Conservation (phyloP, 1,140 invertebrate genomes). For the Drosophila obscura region DNA sequence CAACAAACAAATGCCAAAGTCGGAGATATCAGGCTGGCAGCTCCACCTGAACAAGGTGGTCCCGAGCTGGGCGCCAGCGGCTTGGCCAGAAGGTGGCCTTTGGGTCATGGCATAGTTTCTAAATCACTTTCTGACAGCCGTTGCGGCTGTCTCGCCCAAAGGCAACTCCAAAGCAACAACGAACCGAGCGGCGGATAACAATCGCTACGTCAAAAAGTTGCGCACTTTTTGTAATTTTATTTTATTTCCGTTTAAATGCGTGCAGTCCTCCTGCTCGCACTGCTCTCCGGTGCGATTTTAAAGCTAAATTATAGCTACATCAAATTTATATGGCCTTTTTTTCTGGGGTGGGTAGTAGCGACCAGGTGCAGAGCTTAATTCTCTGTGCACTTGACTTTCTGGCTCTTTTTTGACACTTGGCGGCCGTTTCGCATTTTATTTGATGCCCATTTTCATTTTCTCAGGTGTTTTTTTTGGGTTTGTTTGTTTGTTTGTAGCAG, state of each 20-base stretch:
- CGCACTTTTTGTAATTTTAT: constrained; percentile 82
- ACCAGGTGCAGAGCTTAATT: constrained; percentile 77
- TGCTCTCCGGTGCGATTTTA: constrained; percentile 56
- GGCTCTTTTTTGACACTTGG: constrained; percentile 65
- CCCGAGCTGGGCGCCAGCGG: constrained; percentile 1
- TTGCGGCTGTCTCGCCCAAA: constrained; percentile 34
- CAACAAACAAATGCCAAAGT: constrained; percentile 60
- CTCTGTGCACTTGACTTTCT: constrained; percentile 67
- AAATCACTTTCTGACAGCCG: constrained; percentile 79
- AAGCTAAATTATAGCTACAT: constrained; percentile 76
- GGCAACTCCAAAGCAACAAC: constrained; percentile 34
- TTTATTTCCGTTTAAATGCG: constrained; percentile 81
- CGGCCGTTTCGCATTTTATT: constrained; percentile 74
- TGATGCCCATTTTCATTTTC: constrained; percentile 59
- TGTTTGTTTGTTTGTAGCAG: not conserved
- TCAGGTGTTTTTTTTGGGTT: not conserved
- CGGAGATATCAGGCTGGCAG: not conserved
- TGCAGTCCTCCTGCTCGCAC: constrained; percentile 26
- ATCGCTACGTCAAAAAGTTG: constrained; percentile 79
- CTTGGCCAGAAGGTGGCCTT: constrained; percentile 5
- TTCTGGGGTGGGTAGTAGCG: constrained; percentile 9
- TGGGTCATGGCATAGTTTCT: constrained; percentile 70
- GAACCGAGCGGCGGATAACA: constrained; percentile 64
- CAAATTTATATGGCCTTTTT: constrained; percentile 68
- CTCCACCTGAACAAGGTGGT: constrained; percentile 32